Percentiles rank a stretch among this genome's conserved stretches.
Evolutionary conservation across 2,797 vertebrate genomes (phyloP).

Genomic region (Distichodus sexfasciatus): DNA sequence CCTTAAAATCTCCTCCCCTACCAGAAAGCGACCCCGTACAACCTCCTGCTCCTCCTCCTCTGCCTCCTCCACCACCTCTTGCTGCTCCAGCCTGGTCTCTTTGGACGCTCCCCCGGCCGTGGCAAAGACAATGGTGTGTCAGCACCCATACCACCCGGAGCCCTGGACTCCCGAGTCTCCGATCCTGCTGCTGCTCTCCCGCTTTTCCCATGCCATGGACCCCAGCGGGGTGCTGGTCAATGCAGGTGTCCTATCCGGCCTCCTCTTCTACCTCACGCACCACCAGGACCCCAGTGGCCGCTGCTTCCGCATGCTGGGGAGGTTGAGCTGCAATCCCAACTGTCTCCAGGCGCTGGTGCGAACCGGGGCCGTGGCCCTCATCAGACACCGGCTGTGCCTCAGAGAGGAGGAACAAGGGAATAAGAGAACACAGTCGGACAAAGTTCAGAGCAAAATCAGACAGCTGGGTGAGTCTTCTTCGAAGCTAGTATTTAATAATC

Average conservation of each 20-base stretch:
- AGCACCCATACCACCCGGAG: constrained; percentile 80
- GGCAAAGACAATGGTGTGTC: constrained; percentile 47
- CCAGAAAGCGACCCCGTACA: constrained; percentile 58
- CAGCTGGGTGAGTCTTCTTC: constrained; percentile 72
- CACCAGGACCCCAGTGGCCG: constrained; percentile 80
- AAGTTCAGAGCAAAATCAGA: constrained; percentile 69
- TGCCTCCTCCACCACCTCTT: constrained; percentile 26
- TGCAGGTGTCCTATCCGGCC: constrained; percentile 60
- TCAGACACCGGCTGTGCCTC: constrained; percentile 76
- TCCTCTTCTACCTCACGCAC: constrained; percentile 82
- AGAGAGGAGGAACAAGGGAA: constrained; percentile 47
- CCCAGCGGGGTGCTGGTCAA: constrained; percentile 76
- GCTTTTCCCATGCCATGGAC: constrained; percentile 83
- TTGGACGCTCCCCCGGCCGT: constrained; percentile 62
- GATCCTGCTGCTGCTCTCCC: constrained; percentile 83
- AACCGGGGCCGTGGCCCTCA: constrained; percentile 75
- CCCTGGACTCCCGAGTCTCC: constrained; percentile 84
- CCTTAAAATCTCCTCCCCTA: constrained; percentile 69
- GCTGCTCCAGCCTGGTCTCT: constrained; percentile 51
- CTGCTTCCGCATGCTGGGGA: constrained; percentile 79
- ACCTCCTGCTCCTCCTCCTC: constrained; percentile 26
- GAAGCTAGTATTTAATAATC: too few species aligned
- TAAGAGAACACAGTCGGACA: constrained; percentile 51
- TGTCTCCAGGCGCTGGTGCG: constrained; percentile 85
- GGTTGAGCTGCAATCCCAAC: constrained; percentile 87